phyloP scores from a whole-genome alignment of 2,888 invertebrate genomes.

The Chrysina gloriosa region DNA sequence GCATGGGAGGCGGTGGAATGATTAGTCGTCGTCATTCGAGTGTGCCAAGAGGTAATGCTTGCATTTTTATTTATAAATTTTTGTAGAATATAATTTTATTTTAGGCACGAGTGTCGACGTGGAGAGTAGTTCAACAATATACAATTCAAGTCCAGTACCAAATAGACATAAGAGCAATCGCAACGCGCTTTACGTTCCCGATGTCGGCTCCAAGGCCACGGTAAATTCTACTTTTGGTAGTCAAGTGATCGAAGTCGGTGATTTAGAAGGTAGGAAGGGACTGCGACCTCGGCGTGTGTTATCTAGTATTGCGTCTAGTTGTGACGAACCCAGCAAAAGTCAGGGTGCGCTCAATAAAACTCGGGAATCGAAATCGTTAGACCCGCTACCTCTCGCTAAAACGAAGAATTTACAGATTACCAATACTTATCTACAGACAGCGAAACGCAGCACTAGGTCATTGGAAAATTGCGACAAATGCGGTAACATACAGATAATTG shows the following conservation, averaged over 20 bases:
- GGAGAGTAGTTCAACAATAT: conserved; percentile 69
- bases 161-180: conserved; percentile 63
- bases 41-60: conserved; percentile 68
- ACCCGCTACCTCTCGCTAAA: conserved; percentile 69
- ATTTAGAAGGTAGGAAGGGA: conserved; percentile 50
- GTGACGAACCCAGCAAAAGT: conserved; percentile 67
- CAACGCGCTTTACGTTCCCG: conserved; percentile 67
- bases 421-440: conserved; percentile 45
- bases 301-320: conserved; percentile 76
- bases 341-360: conserved; percentile 62
- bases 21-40: conserved; percentile 75
- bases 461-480: conserved; percentile 68
- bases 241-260: conserved; percentile 57
- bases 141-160: conserved; percentile 67
- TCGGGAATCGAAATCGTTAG: conserved; percentile 74
- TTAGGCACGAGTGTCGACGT: conserved; percentile 66
- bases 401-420: conserved; percentile 44
- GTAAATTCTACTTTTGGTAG: conserved; percentile 65
- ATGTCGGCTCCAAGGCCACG: conserved; percentile 66
- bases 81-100: neutral
- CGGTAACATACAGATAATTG: conserved; percentile 62
- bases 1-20: conserved; percentile 62
- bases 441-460: conserved; percentile 58
- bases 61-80: neutral
- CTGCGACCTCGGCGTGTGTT: conserved; percentile 68